Percentiles rank a stretch among this genome's conserved stretches.
Evolutionary conservation across 2,888 invertebrate species (phyloP).

Genomic region (Cantharis lateralis): DNA sequence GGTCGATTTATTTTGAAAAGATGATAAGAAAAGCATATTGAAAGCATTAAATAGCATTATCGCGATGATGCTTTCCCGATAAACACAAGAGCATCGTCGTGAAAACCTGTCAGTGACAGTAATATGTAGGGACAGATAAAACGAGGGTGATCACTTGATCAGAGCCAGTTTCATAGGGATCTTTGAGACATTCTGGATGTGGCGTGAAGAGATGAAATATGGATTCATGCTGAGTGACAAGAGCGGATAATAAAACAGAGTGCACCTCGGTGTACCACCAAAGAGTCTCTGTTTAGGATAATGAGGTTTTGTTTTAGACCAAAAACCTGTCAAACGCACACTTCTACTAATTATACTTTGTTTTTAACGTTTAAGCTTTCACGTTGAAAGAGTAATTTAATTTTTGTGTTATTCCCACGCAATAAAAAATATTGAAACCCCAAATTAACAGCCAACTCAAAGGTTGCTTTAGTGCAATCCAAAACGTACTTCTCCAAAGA

Average conservation of each 20-base stretch:
- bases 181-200: constrained; percentile 36
- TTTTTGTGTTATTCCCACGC: background rate
- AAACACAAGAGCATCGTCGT: constrained; percentile 15
- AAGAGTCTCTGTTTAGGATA: constrained; percentile 33
- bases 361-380: background rate
- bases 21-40: background rate
- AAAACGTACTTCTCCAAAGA: background rate
- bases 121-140: constrained; percentile 31
- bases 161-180: constrained; percentile 30
- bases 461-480: background rate
- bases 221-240: constrained; percentile 43
- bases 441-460: background rate
- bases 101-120: constrained; percentile 28
- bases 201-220: constrained; percentile 44
- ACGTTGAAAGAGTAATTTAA: background rate
- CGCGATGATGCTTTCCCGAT: constrained; percentile 17
- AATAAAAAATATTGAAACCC: background rate
- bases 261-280: constrained; percentile 39
- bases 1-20: background rate
- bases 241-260: constrained; percentile 42
- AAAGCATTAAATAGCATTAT: constrained; percentile 22
- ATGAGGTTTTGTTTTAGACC: constrained; percentile 43
- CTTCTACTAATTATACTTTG: constrained; percentile 15
- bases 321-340: constrained; percentile 40
- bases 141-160: constrained; percentile 19